Evolutionary conservation across 2,113 vertebrate genomes (phyloP).

Genomic region (Trinectes maculatus): DNA sequence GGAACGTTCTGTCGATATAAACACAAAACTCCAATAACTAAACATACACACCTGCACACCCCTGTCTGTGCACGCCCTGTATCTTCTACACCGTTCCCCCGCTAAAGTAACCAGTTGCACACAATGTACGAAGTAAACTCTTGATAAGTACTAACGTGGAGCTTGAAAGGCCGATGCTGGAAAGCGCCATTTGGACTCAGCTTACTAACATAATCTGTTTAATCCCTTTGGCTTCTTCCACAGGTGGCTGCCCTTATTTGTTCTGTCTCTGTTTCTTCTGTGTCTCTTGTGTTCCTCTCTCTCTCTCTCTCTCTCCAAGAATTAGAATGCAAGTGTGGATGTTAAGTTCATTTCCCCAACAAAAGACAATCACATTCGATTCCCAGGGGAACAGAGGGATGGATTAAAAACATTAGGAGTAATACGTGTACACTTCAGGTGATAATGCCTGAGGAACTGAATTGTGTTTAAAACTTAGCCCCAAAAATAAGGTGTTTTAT

Average conservation of each 20-base stretch:
- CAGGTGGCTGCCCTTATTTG: conserved; percentile 53
- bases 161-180: conserved; percentile 17
- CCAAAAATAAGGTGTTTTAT: conserved; percentile 7
- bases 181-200: conserved; percentile 55
- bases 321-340: conserved; percentile 1
- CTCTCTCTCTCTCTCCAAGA: not conserved
- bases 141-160: conserved; percentile 2
- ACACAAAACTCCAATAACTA: not conserved
- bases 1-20: not conserved
- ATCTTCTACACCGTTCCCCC: conserved; percentile 4
- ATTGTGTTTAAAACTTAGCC: conserved; percentile 10
- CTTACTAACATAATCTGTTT: conserved; percentile 50
- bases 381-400: not conserved
- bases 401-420: conserved; percentile 9
- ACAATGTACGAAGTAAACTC: conserved; percentile 40
- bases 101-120: conserved; percentile 6
- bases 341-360: conserved; percentile 3
- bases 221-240: conserved; percentile 49
- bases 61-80: conserved; percentile 35
- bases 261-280: conserved; percentile 4
- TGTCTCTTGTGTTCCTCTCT: not conserved
- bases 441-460: not conserved
- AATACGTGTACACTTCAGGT: not conserved
- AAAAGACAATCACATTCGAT: conserved; percentile 7
- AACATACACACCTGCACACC: conserved; percentile 14